A percentile compares a stretch with the other conserved stretches of the same genome.
phyloP scores from a whole-genome alignment of 2,797 vertebrate species.

The Acanthiza pusilla region DNA sequence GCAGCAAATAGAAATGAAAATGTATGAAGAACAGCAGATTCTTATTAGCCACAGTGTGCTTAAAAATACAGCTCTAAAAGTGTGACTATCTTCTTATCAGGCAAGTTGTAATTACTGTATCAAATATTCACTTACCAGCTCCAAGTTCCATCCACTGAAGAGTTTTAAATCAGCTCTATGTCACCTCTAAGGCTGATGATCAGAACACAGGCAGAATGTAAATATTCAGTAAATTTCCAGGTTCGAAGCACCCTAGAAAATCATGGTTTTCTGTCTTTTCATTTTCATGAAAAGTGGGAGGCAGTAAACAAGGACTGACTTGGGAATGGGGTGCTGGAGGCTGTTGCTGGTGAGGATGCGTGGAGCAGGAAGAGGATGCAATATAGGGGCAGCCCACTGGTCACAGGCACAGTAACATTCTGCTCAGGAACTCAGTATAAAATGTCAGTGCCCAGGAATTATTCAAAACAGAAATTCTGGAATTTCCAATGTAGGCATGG shows the following conservation, averaged over 20 bases:
- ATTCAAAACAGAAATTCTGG: background rate
- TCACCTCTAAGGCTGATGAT: background rate
- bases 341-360: background rate
- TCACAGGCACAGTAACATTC: background rate
- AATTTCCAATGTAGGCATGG: background rate
- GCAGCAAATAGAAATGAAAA: background rate
- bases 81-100: background rate
- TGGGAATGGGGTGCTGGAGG: background rate
- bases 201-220: conserved; percentile 8
- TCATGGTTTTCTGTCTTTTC: conserved; percentile 6
- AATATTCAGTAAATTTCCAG: background rate
- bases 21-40: background rate
- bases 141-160: background rate
- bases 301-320: background rate
- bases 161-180: background rate
- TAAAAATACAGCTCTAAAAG: background rate
- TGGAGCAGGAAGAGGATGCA: background rate
- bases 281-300: background rate
- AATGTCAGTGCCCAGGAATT: background rate
- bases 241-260: background rate
- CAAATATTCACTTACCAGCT: background rate
- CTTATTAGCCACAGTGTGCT: background rate
- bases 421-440: background rate
- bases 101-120: background rate
- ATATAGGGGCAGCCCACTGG: background rate